Percentiles rank a stretch among this genome's conserved stretches.
Evolutionary conservation across 2,797 vertebrate genomes (phyloP).

Genomic region (Acanthornis magna): DNA sequence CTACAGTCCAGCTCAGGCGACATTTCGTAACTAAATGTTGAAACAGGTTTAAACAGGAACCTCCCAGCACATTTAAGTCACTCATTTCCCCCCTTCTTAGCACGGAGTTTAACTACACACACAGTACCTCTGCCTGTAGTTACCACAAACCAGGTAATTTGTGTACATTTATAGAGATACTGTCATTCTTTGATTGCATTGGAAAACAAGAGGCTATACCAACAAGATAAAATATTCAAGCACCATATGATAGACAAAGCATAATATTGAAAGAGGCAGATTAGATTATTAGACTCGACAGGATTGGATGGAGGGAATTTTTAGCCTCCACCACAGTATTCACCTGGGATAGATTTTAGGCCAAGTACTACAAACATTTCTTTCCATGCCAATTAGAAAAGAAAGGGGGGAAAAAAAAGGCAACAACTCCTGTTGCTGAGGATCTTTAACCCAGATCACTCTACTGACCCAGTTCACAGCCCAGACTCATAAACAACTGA

Average conservation of each 20-base stretch:
- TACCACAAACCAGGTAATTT: background rate
- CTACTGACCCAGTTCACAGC: background rate
- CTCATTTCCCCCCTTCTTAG: background rate
- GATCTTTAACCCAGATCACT: background rate
- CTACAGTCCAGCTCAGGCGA: background rate
- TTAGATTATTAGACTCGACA: constrained; percentile 26
- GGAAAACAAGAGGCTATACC: background rate
- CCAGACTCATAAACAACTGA: background rate
- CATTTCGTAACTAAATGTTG: background rate
- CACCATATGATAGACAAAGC: background rate
- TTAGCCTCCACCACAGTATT: background rate
- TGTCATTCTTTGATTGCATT: background rate
- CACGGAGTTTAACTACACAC: background rate
- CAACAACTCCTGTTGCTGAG: background rate
- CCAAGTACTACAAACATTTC: constrained; percentile 1
- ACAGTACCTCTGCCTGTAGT: background rate
- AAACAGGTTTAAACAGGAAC: background rate
- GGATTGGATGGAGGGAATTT: constrained; percentile 1
- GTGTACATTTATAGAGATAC: background rate
- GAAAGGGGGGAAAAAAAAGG: no score
- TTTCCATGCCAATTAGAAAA: background rate
- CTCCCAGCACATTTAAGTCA: background rate
- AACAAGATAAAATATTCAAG: constrained; percentile 21
- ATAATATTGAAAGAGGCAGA: constrained; percentile 25
- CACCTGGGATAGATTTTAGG: constrained; percentile 11